Evolutionary conservation across 2,113 vertebrate species (phyloP), one percentile per base, ranked within the genome.

Genomic region (Rallus limicola): DNA sequence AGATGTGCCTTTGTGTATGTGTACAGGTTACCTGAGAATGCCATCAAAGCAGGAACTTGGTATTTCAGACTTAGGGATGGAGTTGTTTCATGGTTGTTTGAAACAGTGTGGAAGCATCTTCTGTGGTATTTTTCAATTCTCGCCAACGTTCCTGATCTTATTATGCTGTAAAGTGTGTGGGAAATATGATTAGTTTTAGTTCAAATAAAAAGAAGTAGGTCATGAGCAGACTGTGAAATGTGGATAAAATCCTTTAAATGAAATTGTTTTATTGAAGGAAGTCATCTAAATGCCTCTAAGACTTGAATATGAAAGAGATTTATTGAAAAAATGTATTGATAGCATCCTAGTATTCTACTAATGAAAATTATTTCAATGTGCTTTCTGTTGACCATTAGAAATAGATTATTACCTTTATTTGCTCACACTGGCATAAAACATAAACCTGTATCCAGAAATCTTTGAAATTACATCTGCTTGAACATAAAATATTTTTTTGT

Each of bases 141-240:
- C 13, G 91, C 28, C n/a, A 82, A 31, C 33, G 7, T 82, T 58
- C 31, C 34, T 56, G 55, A 87, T 93, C 74, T 88, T 87, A 82
- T 86, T 92, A 92, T 92, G 92, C 70, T 62, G 53, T 86, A 89
- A 92, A 86, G 46, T 42, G 58, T 77, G 23, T 74, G 84, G 88
- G 50, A 91, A 92, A 91, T 88, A 50, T 9, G 64, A 93, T 93
- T 95, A 88, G 71, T 91, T 93, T 88, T 91, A 85, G 84, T 94
- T 88, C 81, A 93, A 96, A 88, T 91, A 77, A 68, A 76, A 85
- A 93, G 82, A 95, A 96, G 60, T 95, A 81, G 92, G 95, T 95
- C 84, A 93, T 65, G 63, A 92, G 58, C 77, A 71, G 74, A 63
- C 85, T 94, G 86, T 96, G 89, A 92, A 96, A 92, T 95, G 44